A percentile compares a stretch with the other conserved stretches of the same genome.
These are phyloP conservation scores for Papilio demoleus DNA, from an alignment of 2,888 invertebrate genomes.

Conservation along the genomic window DNA sequence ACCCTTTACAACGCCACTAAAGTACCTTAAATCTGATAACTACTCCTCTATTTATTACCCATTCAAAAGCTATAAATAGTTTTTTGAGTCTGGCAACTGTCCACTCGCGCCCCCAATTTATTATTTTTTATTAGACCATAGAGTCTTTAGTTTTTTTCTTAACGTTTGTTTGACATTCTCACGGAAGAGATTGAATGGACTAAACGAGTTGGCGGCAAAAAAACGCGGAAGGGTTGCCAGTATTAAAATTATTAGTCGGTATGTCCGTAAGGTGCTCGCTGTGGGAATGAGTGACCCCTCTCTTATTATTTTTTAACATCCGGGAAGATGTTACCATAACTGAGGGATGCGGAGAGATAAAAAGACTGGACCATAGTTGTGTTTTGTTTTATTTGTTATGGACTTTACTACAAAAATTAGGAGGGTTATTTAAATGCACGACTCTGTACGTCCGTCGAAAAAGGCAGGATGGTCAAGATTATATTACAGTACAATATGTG, in stretches of 20 bases:
- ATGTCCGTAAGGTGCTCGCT: slow-evolving; percentile 73
- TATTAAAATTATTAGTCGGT: slow-evolving; percentile 78
- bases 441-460: not conserved
- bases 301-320: slow-evolving; percentile 70
- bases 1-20: slow-evolving; percentile 52
- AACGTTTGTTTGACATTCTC: slow-evolving; percentile 79
- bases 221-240: slow-evolving; percentile 80
- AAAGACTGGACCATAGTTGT: slow-evolving; percentile 48
- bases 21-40: slow-evolving; percentile 66
- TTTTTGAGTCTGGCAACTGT: slow-evolving; percentile 70
- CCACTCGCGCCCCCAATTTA: slow-evolving; percentile 72
- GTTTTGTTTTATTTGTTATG: slow-evolving; percentile 42
- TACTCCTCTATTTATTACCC: slow-evolving; percentile 66
- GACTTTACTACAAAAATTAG: slow-evolving; percentile 58
- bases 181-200: slow-evolving; percentile 80
- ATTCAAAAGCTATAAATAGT: slow-evolving; percentile 65
- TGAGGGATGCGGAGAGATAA: slow-evolving; percentile 70
- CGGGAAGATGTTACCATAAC: slow-evolving; percentile 78
- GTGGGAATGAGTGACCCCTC: slow-evolving; percentile 81
- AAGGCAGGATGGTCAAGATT: not conserved
- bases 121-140: slow-evolving; percentile 64
- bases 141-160: slow-evolving; percentile 63
- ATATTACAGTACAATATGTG: not conserved
- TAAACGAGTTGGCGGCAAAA: slow-evolving; percentile 59
- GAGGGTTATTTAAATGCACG: not conserved